These are phyloP conservation scores for Luffia ferchaultella DNA, from an alignment of 2,888 invertebrate genomes.

Conservation along the genomic window DNA sequence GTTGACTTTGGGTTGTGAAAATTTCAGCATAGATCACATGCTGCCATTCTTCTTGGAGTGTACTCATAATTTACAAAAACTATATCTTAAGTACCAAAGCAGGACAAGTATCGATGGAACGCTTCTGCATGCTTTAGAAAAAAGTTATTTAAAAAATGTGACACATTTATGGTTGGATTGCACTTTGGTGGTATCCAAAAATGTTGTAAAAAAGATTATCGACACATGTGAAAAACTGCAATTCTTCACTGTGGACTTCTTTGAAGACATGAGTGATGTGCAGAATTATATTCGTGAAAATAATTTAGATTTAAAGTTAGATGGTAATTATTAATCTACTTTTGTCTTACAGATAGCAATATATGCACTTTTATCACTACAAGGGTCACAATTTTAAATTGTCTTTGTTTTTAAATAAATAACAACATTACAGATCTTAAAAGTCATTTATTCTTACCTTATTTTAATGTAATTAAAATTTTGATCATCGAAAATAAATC, in stretches of 20 bases:
- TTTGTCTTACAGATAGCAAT: too few relatives aligned
- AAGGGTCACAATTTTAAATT: neutral
- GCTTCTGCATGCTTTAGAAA: constrained; percentile 35
- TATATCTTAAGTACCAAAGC: constrained; percentile 49
- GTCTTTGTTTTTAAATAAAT: neutral
- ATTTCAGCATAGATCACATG: constrained; percentile 43
- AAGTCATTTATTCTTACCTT: neutral
- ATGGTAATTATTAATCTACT: constrained; percentile 35
- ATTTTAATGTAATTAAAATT: neutral
- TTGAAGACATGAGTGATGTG: constrained; percentile 36
- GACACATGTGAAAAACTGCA: constrained; percentile 39
- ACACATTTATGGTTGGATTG: constrained; percentile 52
- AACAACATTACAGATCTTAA: neutral
- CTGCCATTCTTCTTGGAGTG: constrained; percentile 45
- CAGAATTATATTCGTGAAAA: constrained; percentile 43
- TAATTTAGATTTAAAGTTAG: constrained; percentile 50
- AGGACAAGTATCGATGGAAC: constrained; percentile 43
- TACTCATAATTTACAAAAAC: constrained; percentile 38
- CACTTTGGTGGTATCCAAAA: constrained; percentile 46
- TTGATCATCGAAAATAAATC: neutral
- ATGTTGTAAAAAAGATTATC: constrained; percentile 41
- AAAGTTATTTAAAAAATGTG: constrained; percentile 40
- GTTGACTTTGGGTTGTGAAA: constrained; percentile 49
- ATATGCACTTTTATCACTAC: neutral
- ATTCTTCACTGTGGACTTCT: constrained; percentile 44